These are phyloP conservation scores for Cybosia mesomella DNA, from an alignment of 2,888 invertebrate species.

Conservation along the genomic window DNA sequence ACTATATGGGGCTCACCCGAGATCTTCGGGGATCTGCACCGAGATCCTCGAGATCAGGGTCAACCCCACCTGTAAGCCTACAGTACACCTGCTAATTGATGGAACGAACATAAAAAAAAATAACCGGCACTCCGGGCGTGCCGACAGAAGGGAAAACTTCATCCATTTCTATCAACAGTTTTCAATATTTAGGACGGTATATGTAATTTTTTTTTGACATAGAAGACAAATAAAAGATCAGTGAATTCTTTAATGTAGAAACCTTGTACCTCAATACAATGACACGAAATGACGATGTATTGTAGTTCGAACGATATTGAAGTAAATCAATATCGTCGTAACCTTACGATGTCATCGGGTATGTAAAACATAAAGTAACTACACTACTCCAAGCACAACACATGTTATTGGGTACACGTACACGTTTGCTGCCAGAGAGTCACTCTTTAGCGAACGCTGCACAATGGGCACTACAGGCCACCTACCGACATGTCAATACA, in stretches of 20 bases:
- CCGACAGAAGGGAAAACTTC: no score
- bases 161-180: no score
- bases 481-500: background rate
- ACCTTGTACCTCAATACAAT: background rate
- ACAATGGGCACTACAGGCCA: background rate
- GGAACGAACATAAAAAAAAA: no score
- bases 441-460: constrained; percentile 1
- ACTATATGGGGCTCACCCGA: no score
- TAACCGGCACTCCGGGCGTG: no score
- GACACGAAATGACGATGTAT: background rate
- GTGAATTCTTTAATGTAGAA: background rate
- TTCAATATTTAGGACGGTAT: no score
- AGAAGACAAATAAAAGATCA: background rate
- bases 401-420: constrained; percentile 1
- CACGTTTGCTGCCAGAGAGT: background rate
- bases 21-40: no score
- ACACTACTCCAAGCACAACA: background rate
- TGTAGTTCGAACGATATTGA: background rate
- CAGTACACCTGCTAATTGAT: no score
- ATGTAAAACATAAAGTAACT: constrained; percentile 4
- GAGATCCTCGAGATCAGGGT: no score
- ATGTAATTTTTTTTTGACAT: no score
- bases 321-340: background rate
- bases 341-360: background rate
- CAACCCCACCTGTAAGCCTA: no score